Evolutionary conservation across 2,797 vertebrate genomes (phyloP).

Genomic region (Gymnothorax reevesii): DNA sequence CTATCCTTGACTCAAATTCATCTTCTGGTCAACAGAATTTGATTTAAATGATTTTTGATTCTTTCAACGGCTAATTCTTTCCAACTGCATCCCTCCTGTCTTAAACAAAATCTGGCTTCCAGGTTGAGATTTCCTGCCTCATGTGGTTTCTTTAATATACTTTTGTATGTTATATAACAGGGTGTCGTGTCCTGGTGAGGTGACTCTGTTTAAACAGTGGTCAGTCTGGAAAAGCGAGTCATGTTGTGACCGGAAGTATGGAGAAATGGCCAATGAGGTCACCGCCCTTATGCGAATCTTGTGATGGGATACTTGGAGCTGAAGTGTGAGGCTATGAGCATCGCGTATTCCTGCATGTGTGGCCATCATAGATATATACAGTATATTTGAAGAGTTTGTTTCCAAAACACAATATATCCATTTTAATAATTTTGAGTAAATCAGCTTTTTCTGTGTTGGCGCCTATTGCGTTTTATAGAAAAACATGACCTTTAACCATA

Average conservation of each 20-base stretch:
- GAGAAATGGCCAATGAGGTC: neutral
- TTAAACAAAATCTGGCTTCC: neutral
- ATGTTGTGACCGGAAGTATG: neutral
- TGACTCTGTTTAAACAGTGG: slow-evolving; percentile 2
- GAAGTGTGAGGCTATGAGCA: neutral
- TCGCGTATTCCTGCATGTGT: neutral
- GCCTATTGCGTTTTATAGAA: too few relatives aligned
- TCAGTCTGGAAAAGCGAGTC: neutral
- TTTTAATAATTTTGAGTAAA: too few relatives aligned
- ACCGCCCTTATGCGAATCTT: neutral
- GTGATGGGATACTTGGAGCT: neutral
- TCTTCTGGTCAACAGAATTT: neutral
- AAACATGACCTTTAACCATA: too few relatives aligned
- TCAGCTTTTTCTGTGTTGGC: too few relatives aligned
- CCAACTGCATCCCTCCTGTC: neutral
- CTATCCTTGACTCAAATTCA: neutral
- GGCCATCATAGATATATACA: too few relatives aligned
- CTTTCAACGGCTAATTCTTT: neutral
- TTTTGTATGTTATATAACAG: neutral
- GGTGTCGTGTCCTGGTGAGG: neutral
- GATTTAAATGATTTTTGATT: neutral
- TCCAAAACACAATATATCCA: too few relatives aligned
- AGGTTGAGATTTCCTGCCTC: neutral
- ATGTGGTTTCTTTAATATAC: neutral
- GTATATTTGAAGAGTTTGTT: too few relatives aligned